Percentiles rank a stretch among this genome's conserved stretches.
phyloP scores from a whole-genome alignment of 2,888 invertebrate species.

The Griposia aprilina region DNA sequence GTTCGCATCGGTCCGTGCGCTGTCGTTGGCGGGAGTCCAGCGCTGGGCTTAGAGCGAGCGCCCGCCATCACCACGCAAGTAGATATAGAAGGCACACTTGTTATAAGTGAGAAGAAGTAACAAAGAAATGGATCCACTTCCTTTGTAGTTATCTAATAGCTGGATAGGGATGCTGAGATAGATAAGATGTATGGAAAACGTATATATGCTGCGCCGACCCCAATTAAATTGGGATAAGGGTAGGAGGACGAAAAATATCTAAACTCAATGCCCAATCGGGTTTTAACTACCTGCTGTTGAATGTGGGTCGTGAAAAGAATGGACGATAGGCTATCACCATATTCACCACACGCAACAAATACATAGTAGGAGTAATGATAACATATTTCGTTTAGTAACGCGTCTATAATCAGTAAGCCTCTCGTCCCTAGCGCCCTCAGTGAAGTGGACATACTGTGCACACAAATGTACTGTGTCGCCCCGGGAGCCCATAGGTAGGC shows the following conservation, averaged over 20 bases:
- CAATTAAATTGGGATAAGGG: not conserved
- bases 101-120: not conserved
- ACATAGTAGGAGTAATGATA: not conserved
- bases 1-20: slow-evolving; percentile 25
- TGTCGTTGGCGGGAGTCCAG: slow-evolving; percentile 58
- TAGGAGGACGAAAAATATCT: not conserved
- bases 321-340: not conserved
- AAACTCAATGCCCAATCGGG: not conserved
- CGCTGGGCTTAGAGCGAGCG: slow-evolving; percentile 29
- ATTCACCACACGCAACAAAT: not conserved
- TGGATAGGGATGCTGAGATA: no score
- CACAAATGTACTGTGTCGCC: not conserved
- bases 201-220: not conserved
- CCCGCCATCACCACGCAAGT: not conserved
- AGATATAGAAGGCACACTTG: slow-evolving; percentile 13
- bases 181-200: no score
- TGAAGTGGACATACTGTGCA: not conserved
- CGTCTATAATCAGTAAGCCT: not conserved
- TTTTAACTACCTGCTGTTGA: not conserved
- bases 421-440: not conserved
- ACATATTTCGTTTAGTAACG: slow-evolving; percentile 1
- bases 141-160: not conserved
- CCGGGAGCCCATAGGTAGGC: not conserved
- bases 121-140: not conserved
- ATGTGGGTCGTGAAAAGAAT: not conserved